phyloP scores from a whole-genome alignment of 2,113 vertebrate species.

The Dissostichus mawsoni region DNA sequence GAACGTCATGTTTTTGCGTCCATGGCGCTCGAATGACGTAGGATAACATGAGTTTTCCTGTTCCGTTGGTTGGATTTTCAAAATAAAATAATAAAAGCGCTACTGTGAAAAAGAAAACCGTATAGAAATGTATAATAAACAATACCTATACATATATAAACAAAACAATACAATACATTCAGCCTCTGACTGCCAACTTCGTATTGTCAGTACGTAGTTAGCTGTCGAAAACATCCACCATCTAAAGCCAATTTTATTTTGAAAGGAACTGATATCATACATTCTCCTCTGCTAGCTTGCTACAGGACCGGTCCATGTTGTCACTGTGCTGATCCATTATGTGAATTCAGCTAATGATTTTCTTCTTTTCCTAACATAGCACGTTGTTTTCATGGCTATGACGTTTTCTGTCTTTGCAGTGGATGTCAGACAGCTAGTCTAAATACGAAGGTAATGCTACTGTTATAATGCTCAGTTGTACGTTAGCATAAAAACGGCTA shows the following conservation, averaged over 20 bases:
- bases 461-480: background rate
- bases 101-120: background rate
- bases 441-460: slow-evolving; percentile 43
- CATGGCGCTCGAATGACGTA: slow-evolving; percentile 28
- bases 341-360: background rate
- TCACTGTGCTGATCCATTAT: background rate
- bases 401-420: background rate
- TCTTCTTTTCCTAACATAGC: background rate
- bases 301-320: background rate
- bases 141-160: too few relatives aligned
- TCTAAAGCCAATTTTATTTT: slow-evolving; percentile 39
- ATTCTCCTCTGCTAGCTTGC: background rate
- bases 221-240: background rate
- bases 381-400: background rate
- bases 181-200: background rate
- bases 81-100: slow-evolving; percentile 5
- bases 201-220: too few relatives aligned
- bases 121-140: background rate
- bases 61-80: background rate
- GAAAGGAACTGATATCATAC: slow-evolving; percentile 1
- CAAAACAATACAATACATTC: too few relatives aligned
- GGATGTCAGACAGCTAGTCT: background rate
- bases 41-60: background rate
- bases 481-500: slow-evolving; percentile 34
- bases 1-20: slow-evolving; percentile 44